Conservation (phyloP, 2,797 vertebrate genomes). For the Nasua narica region DNA sequence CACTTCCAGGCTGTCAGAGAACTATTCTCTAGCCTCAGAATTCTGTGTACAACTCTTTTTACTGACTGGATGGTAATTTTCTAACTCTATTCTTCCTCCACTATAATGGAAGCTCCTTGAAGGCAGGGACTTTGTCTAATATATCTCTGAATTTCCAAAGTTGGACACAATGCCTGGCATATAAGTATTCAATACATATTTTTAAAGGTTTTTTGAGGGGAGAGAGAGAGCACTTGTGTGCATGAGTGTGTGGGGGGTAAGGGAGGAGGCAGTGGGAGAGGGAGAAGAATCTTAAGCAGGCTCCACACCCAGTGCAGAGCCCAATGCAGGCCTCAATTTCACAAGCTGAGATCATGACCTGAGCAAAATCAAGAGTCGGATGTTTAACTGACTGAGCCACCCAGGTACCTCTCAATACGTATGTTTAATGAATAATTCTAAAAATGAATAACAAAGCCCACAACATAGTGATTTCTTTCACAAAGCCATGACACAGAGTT, state of each 20-base stretch:
- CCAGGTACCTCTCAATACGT: neutral
- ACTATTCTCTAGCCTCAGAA: neutral
- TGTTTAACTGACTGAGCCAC: neutral
- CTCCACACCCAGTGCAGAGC: neutral
- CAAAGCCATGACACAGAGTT: neutral
- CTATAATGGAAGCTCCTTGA: neutral
- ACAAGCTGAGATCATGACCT: neutral
- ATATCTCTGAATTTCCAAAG: constrained; percentile 7
- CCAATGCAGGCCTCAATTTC: neutral
- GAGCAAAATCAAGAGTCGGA: neutral
- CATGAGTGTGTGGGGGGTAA: neutral
- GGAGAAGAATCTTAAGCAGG: neutral
- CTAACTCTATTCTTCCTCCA: constrained; percentile 25
- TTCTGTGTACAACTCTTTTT: neutral
- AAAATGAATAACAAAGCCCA: neutral
- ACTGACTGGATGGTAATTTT: neutral
- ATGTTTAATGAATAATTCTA: neutral
- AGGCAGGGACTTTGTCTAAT: neutral
- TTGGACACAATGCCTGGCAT: neutral
- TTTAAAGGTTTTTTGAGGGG: neutral
- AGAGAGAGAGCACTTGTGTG: neutral
- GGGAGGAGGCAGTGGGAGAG: neutral
- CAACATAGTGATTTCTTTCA: neutral
- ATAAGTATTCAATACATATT: neutral
- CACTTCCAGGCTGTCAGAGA: neutral